Base-by-base conservation (phyloP, 2,888 invertebrate genomes). In the Antitype chi region DNA sequence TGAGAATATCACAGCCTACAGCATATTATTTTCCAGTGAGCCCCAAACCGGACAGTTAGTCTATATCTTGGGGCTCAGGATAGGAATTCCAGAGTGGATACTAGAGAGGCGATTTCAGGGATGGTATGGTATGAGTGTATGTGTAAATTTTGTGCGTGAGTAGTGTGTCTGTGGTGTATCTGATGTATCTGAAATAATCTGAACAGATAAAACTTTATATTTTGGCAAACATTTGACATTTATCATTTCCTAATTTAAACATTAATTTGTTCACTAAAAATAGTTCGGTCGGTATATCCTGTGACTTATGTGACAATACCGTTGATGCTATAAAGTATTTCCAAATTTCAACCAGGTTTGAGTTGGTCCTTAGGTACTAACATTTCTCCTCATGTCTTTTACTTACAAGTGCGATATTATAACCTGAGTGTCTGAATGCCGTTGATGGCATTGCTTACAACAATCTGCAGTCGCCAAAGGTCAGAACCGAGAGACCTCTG, bases 401-500 rank as follows among this genome's bases (percentile, higher is more conserved):
- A 3, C 23, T 32, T 52, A 70, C 32, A 81, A 53, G 5, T 70
- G 70, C 25, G 25, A 60, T 69, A 60, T 66, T 66, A 74, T 62
- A 82, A 69, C n/a, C 28, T 11, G 28, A 69, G 55, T 77, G 52
- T 82, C 70, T 72, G 77, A 73, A 63, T 73, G 55, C 53, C 25
- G 23, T 53, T 77, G 82, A 83, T 85, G 72, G 81, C 81, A 76
- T 77, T 70, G 85, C 77, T 76, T 59, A 85, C 72, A 85, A 76
- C 76, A 77, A 85, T 85, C 73, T 73, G 72, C 77, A 82, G 82
- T 74, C 75, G 23, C 66, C 68, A 86, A 84, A 87, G 87, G 86
- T 87, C 86, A 86, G 52, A 52, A 66, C 63, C 60, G 38, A 74
- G 59, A 70, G 79, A 88, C 82, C 88, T 80, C 80, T 75, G 67